Evolutionary conservation across 2,888 invertebrate species (phyloP), one percentile per base, ranked within the genome.

Genomic region (Cerastis leucographa): DNA sequence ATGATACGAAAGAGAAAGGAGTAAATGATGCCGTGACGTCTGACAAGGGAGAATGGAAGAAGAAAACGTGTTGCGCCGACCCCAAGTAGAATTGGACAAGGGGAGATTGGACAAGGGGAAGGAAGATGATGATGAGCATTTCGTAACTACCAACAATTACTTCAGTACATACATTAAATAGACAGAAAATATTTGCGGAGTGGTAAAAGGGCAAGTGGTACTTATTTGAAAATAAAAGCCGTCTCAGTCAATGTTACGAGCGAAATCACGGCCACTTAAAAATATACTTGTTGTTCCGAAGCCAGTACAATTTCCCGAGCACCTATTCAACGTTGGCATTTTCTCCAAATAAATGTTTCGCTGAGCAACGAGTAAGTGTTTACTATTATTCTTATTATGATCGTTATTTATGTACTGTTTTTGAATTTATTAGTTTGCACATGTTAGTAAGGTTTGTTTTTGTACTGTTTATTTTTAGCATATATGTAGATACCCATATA

Each of bases 201-300:
- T 80, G 81, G 84, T 88, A 87, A 86, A 85, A 87, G 80, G 87
- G 86, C 78, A 88, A 90, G 89, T 88, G 83, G 87, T 76, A 83
- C 83, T 87, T 88, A 88, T 87, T 85, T 80, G 89, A 89, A 90
- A 90, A 88, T 87, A 87, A 88, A 88, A 87, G 82, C 82, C 84
- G 81, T 87, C 85, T 86, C 87, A 84, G 83, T 87, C 88, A 90
- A 89, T 89, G 88, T 89, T 89, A 90, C 87, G 89, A 90, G 89
- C 82, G 71, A 88, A 90, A 92, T 91, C 90, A 90, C 88, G 87
- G 88, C 87, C 89, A 87, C 87, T 88, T 89, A 89, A 90, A 92
- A 87, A 83, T 87, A 81, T 84, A 88, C 86, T 87, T 87, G 82
- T 80, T 88, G 82, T 87, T 79, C 65, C 82, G 80, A 89, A 88